phyloP scores from a whole-genome alignment of 1,140 invertebrate species.

The Colletes latitarsis region DNA sequence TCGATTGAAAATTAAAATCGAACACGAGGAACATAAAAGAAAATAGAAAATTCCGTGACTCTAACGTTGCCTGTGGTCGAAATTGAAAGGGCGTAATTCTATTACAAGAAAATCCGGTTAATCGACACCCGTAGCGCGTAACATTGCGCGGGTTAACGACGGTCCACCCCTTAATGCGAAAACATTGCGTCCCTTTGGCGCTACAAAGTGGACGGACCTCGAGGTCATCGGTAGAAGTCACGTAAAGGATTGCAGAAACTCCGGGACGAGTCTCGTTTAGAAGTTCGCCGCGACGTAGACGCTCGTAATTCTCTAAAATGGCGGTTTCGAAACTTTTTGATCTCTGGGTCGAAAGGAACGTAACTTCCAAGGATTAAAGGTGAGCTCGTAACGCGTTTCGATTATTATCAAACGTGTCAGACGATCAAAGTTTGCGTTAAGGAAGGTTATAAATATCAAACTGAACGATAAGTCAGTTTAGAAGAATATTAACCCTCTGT shows the following conservation, averaged over 20 bases:
- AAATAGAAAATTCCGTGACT: too few relatives aligned
- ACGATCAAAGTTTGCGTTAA: too few relatives aligned
- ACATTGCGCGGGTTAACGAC: constrained; percentile 54
- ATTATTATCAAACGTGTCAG: too few relatives aligned
- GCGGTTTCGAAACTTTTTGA: background rate
- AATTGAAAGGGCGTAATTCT: constrained; percentile 52
- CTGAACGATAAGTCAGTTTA: too few relatives aligned
- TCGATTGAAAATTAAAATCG: too few relatives aligned
- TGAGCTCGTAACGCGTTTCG: too few relatives aligned
- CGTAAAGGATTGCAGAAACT: constrained; percentile 73
- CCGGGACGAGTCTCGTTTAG: constrained; percentile 52
- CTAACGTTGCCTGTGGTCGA: too few relatives aligned
- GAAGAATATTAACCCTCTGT: too few relatives aligned
- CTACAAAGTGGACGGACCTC: constrained; percentile 31
- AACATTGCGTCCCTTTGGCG: constrained; percentile 67
- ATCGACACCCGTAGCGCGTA: constrained; percentile 66
- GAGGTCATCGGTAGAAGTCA: constrained; percentile 55
- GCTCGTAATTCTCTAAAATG: constrained; percentile 73
- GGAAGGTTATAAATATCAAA: too few relatives aligned
- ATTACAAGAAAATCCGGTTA: constrained; percentile 64
- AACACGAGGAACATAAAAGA: too few relatives aligned
- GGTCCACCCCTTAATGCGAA: constrained; percentile 72
- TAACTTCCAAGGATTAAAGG: too few relatives aligned
- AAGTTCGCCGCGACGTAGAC: constrained; percentile 38
- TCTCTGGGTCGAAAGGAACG: too few relatives aligned